Evolutionary conservation across 2,797 vertebrate genomes (phyloP).

Genomic region (Sebastes taczanowskii): DNA sequence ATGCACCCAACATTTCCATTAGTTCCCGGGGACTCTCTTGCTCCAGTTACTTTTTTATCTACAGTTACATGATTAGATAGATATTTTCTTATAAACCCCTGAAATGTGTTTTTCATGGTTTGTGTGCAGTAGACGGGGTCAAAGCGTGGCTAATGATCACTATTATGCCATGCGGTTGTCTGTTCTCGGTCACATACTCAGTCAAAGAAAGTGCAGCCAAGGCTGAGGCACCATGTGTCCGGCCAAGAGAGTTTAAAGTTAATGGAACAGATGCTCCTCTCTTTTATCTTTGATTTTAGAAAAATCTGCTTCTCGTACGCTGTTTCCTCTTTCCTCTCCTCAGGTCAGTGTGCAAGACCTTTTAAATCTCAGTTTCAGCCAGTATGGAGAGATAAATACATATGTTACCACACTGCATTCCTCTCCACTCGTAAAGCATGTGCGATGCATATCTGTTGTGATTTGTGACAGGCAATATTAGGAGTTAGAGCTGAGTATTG

Average conservation of each 20-base stretch:
- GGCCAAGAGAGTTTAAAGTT: neutral
- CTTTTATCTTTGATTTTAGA: neutral
- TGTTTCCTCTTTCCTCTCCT: neutral
- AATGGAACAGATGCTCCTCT: slow-evolving; percentile 24
- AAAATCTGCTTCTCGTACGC: slow-evolving; percentile 1
- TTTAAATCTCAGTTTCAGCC: neutral
- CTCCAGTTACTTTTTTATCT: neutral
- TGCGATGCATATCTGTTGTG: neutral
- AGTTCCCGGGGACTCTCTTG: neutral
- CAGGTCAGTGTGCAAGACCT: neutral
- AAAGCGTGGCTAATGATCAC: neutral
- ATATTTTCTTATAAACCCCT: neutral
- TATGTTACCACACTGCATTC: slow-evolving; percentile 7
- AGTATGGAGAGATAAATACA: neutral
- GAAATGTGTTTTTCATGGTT: neutral
- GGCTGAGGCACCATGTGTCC: neutral
- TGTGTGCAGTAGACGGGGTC: neutral
- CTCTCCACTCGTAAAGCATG: neutral
- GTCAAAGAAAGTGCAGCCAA: neutral
- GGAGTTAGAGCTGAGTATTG: neutral
- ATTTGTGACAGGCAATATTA: slow-evolving; percentile 27
- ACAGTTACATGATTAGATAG: neutral
- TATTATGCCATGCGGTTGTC: neutral
- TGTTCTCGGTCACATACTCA: neutral
- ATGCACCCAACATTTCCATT: no score